Evolutionary conservation across 2,888 invertebrate genomes (phyloP).

Genomic region (Acanthococcus lagerstroemiae): DNA sequence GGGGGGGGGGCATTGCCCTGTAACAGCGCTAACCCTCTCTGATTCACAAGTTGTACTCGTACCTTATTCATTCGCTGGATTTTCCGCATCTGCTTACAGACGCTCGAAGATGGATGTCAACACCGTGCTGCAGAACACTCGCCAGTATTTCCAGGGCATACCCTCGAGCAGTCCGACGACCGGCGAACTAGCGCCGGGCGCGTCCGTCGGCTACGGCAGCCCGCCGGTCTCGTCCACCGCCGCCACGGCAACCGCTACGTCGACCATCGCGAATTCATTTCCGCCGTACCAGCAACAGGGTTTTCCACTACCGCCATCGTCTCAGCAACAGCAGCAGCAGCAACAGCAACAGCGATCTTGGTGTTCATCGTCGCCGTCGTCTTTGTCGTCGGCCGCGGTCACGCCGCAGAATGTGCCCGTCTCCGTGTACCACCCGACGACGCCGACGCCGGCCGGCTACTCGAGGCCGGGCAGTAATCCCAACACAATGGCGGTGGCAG

Average conservation of each 20-base stretch:
- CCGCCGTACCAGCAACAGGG: slow-evolving; percentile 16
- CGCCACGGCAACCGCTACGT: slow-evolving; percentile 35
- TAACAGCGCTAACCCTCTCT: no score
- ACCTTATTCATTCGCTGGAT: no score
- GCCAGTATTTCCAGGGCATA: slow-evolving; percentile 72
- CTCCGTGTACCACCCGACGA: slow-evolving; percentile 1
- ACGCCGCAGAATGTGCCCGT: slow-evolving; percentile 17
- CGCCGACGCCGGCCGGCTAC: background rate
- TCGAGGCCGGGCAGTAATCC: background rate
- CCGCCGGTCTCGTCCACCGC: slow-evolving; percentile 26
- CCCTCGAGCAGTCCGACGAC: slow-evolving; percentile 43
- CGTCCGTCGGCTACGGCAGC: slow-evolving; percentile 20
- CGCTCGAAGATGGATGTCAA: slow-evolving; percentile 40
- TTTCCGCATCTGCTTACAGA: no score
- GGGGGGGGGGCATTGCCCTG: no score
- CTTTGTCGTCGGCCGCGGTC: slow-evolving; percentile 12
- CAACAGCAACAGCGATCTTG: slow-evolving; percentile 21
- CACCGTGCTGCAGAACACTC: slow-evolving; percentile 73
- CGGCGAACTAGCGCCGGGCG: slow-evolving; percentile 22
- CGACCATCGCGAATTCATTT: slow-evolving; percentile 13
- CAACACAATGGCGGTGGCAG: background rate
- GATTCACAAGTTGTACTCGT: no score
- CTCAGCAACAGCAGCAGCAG: slow-evolving; percentile 32
- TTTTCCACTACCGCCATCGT: slow-evolving; percentile 31
- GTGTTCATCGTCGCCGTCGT: slow-evolving; percentile 34